A percentile compares a stretch with the other conserved stretches of the same genome.
These are phyloP conservation scores for Shargacucullia verbasci DNA, from an alignment of 2,888 invertebrate genomes.

Conservation along the genomic window DNA sequence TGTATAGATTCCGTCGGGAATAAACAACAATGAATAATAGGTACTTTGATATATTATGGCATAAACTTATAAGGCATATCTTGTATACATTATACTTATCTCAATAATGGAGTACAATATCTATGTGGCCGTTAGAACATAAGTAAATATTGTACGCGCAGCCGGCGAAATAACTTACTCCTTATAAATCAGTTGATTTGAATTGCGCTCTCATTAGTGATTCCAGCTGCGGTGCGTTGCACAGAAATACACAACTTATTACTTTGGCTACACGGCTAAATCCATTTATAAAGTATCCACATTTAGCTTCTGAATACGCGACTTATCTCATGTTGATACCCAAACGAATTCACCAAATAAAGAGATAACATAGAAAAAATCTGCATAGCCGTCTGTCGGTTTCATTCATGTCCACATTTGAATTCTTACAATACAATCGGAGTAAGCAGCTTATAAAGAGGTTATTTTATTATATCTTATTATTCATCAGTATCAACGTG, in stretches of 20 bases:
- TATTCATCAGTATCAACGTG: slow-evolving; percentile 52
- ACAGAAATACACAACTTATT: slow-evolving; percentile 85
- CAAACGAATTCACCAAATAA: slow-evolving; percentile 63
- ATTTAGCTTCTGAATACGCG: slow-evolving; percentile 69
- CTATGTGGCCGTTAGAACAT: slow-evolving; percentile 79
- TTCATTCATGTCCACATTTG: slow-evolving; percentile 49
- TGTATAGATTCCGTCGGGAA: slow-evolving; percentile 29
- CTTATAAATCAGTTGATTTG: slow-evolving; percentile 88
- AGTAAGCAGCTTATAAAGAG: slow-evolving; percentile 58
- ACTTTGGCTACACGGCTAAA: slow-evolving; percentile 83
- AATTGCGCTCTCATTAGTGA: slow-evolving; percentile 87
- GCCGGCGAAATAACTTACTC: slow-evolving; percentile 82
- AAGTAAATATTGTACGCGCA: slow-evolving; percentile 80
- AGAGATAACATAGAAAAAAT: slow-evolving; percentile 51
- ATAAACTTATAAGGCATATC: slow-evolving; percentile 63
- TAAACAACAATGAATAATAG: slow-evolving; percentile 47
- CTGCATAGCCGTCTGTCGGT: slow-evolving; percentile 34
- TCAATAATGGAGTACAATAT: slow-evolving; percentile 70
- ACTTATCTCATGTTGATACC: slow-evolving; percentile 72
- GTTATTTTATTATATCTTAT: slow-evolving; percentile 61
- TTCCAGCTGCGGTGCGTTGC: slow-evolving; percentile 78
- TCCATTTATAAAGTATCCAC: slow-evolving; percentile 72
- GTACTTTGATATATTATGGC: slow-evolving; percentile 38
- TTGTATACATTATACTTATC: slow-evolving; percentile 62
- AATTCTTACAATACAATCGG: slow-evolving; percentile 49